Percentiles rank a stretch among this genome's conserved stretches.
These are phyloP conservation scores for Chloroclystis v-ata DNA, from an alignment of 2,888 invertebrate genomes.

Conservation along the genomic window DNA sequence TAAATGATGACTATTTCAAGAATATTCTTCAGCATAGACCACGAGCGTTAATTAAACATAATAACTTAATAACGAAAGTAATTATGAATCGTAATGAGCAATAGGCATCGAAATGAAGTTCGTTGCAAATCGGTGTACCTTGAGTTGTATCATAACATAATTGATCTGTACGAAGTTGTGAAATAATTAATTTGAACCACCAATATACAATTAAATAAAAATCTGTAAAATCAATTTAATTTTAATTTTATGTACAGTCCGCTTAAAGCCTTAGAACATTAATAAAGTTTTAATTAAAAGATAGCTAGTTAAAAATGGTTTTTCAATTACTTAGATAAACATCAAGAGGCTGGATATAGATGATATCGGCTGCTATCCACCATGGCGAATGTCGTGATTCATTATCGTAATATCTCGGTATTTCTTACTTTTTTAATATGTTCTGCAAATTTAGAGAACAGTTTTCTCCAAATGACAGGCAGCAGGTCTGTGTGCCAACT, in stretches of 20 bases:
- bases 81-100: conserved; percentile 41
- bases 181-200: no score
- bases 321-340: conserved; percentile 49
- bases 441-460: no score
- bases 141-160: not conserved
- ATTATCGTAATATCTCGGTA: conserved; percentile 7
- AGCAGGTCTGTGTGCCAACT: no score
- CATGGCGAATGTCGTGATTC: conserved; percentile 27
- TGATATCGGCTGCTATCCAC: conserved; percentile 27
- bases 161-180: not conserved
- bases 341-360: conserved; percentile 43
- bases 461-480: no score
- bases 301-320: conserved; percentile 7
- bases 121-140: conserved; percentile 4
- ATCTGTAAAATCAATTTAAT: no score
- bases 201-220: no score
- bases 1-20: conserved; percentile 15
- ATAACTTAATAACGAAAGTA: conserved; percentile 58
- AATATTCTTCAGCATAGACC: conserved; percentile 19
- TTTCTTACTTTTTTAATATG: conserved; percentile 47
- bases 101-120: conserved; percentile 1
- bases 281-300: conserved; percentile 3
- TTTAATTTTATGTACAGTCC: no score
- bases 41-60: conserved; percentile 45
- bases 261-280: no score